Percentiles rank a stretch among this genome's conserved stretches.
Conservation (phyloP, 2,797 vertebrate genomes). For the Antrozous pallidus region DNA sequence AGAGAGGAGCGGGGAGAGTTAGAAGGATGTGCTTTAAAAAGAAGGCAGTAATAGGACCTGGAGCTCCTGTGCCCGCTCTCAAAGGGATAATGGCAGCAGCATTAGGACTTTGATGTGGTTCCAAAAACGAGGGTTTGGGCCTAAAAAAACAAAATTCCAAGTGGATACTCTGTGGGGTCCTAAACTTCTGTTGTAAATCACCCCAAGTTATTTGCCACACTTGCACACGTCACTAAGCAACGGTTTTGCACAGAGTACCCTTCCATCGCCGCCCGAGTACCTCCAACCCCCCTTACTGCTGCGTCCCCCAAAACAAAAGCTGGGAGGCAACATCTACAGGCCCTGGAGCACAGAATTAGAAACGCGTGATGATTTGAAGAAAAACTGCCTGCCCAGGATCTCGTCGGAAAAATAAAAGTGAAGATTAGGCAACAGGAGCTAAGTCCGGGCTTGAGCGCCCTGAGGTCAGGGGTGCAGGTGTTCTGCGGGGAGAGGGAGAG, state of each 20-base stretch:
- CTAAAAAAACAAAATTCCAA: conserved; percentile 40
- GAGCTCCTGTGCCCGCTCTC: conserved; percentile 53
- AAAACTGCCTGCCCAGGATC: conserved; percentile 38
- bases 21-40: conserved; percentile 46
- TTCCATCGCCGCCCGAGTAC: not conserved
- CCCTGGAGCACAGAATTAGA: conserved; percentile 39
- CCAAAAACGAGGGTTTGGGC: conserved; percentile 44
- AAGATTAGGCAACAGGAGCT: conserved; percentile 50
- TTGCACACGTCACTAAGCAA: conserved; percentile 16
- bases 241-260: not conserved
- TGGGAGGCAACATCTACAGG: conserved; percentile 29
- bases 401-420: conserved; percentile 31
- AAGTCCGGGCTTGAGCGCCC: conserved; percentile 47
- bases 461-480: conserved; percentile 18
- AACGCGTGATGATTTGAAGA: conserved; percentile 31
- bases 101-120: conserved; percentile 47
- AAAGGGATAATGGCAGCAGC: conserved; percentile 56
- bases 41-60: conserved; percentile 25
- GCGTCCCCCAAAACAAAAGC: not conserved
- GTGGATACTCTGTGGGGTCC: conserved; percentile 65
- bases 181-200: conserved; percentile 68
- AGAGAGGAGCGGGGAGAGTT: not conserved
- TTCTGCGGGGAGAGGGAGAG: not conserved
- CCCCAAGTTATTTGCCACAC: not conserved
- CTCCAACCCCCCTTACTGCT: not conserved